These are phyloP conservation scores for Geodia barretti DNA, from an alignment of 37 sponge, comb jelly and placozoan species.

Conservation along the genomic window DNA sequence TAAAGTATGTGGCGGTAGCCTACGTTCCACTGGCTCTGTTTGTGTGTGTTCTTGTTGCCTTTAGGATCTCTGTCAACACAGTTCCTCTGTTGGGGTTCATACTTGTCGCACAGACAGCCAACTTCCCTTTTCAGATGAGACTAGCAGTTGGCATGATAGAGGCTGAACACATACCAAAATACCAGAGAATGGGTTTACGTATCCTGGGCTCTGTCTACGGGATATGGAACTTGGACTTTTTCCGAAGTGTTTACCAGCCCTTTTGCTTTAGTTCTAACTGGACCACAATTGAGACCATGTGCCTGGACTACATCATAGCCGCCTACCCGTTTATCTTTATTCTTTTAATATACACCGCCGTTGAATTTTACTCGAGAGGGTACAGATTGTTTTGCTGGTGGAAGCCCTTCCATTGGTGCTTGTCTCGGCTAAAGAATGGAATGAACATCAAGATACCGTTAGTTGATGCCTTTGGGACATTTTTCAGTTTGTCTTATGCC, in stretches of 20 bases:
- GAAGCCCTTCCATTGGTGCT: not conserved
- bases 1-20: not conserved
- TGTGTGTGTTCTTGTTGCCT: too few relatives aligned
- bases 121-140: not conserved
- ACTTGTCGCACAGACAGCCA: not conserved
- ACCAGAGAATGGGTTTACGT: not conserved
- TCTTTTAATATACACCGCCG: not conserved
- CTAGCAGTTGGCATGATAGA: not conserved
- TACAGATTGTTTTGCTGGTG: not conserved
- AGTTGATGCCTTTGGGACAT: slow-evolving; percentile 13
- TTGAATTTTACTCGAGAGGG: not conserved
- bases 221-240: not conserved
- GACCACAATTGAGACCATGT: not conserved
- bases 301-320: not conserved
- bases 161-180: not conserved
- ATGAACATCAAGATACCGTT: not conserved
- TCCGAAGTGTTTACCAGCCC: not conserved
- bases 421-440: not conserved
- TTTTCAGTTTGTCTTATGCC: slow-evolving; percentile 6
- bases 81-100: not conserved
- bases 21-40: not conserved
- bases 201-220: not conserved
- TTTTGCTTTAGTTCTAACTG: not conserved
- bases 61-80: not conserved
- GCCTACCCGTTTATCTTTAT: not conserved